phyloP scores from a whole-genome alignment of 2,797 vertebrate genomes.

The Gadopsis bispinosus region DNA sequence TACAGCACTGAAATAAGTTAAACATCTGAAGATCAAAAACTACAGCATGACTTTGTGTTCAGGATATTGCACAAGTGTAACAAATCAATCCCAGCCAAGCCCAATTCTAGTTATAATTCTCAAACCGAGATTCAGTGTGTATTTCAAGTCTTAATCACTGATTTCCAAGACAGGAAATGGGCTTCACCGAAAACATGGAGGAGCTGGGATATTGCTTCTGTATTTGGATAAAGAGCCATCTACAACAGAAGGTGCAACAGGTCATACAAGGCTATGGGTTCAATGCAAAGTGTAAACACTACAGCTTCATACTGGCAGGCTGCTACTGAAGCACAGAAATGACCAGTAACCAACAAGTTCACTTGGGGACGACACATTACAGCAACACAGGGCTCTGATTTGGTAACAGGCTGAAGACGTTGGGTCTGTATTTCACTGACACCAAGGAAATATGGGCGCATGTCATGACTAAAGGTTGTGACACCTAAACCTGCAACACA shows the following conservation, averaged over 20 bases:
- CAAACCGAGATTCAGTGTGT: conserved; percentile 26
- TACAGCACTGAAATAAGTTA: conserved; percentile 65
- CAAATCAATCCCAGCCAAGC: conserved; percentile 14
- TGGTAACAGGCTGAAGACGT: conserved; percentile 34
- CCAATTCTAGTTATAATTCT: conserved; percentile 1
- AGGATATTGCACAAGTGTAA: conserved; percentile 68
- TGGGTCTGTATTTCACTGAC: conserved; percentile 22
- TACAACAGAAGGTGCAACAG: conserved; percentile 29
- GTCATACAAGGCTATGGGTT: conserved; percentile 29
- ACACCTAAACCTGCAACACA: conserved; percentile 22
- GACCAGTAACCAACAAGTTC: conserved; percentile 40
- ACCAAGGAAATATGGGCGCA: background rate
- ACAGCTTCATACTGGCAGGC: conserved; percentile 15
- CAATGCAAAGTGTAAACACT: conserved; percentile 47
- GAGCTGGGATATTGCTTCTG: conserved; percentile 64
- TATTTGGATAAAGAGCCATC: conserved; percentile 31
- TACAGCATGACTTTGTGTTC: conserved; percentile 57
- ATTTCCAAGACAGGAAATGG: conserved; percentile 15
- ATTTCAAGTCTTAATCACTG: conserved; percentile 18
- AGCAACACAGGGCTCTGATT: conserved; percentile 34
- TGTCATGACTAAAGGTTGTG: conserved; percentile 27
- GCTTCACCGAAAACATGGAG: conserved; percentile 23
- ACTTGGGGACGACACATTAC: conserved; percentile 44
- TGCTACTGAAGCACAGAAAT: conserved; percentile 44
- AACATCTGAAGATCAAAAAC: conserved; percentile 36